Evolutionary conservation across 2,797 vertebrate species (phyloP).

Genomic region (Crenuchus spilurus): DNA sequence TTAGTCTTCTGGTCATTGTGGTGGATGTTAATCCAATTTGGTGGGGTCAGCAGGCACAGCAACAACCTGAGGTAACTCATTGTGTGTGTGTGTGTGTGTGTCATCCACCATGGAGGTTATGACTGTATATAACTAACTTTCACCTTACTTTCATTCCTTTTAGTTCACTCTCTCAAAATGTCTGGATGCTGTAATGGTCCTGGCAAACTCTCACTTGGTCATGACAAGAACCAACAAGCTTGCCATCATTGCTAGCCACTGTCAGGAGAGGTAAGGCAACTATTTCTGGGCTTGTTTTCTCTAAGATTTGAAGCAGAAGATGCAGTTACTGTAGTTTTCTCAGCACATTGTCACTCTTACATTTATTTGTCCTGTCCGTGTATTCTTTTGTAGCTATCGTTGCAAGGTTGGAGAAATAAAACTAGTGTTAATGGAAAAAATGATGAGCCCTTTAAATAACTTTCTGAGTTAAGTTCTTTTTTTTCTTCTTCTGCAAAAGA

Average conservation of each 20-base stretch:
- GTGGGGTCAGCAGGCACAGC: constrained; percentile 93
- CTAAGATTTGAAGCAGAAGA: no score
- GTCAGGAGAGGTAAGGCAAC: constrained; percentile 87
- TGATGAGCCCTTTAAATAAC: no score
- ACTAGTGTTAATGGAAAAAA: no score
- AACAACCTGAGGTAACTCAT: constrained; percentile 85
- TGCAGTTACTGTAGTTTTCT: no score
- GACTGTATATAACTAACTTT: neutral
- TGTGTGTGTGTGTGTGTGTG: neutral
- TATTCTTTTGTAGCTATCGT: no score
- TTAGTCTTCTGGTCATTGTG: constrained; percentile 88
- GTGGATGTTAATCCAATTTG: constrained; percentile 95
- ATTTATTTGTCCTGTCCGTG: no score
- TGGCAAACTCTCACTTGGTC: constrained; percentile 91
- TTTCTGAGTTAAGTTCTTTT: no score
- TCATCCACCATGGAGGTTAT: no score
- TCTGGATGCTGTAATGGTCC: constrained; percentile 89
- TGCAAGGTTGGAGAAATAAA: no score
- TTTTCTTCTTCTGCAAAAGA: no score
- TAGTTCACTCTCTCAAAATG: constrained; percentile 94
- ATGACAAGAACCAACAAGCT: constrained; percentile 91
- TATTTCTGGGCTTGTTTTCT: neutral
- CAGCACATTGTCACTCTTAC: no score
- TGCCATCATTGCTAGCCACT: constrained; percentile 92
- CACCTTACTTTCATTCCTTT: neutral